These are phyloP conservation scores for Pomatostomus ruficeps DNA, from an alignment of 2,113 vertebrate species.

Conservation along the genomic window DNA sequence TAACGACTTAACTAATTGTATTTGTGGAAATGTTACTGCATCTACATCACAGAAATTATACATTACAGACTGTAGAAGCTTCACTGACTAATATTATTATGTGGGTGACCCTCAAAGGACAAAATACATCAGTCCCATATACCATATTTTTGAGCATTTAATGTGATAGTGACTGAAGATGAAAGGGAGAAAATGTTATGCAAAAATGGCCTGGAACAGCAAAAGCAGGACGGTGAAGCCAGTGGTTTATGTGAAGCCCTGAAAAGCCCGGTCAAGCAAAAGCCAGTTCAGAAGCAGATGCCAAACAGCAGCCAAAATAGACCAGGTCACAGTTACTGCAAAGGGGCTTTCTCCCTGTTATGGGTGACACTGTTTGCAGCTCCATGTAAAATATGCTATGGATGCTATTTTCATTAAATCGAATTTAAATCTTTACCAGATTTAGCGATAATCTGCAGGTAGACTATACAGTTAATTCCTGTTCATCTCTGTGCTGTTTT, in stretches of 20 bases:
- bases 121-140: not conserved
- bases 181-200: not conserved
- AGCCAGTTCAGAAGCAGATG: not conserved
- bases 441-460: not conserved
- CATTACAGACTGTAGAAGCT: not conserved
- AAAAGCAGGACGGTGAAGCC: not conserved
- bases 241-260: not conserved
- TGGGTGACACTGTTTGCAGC: not conserved
- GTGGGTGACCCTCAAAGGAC: not conserved
- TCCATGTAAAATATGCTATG: not conserved
- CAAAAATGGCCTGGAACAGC: not conserved
- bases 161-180: not conserved
- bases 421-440: not conserved
- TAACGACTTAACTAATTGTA: not conserved
- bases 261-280: not conserved
- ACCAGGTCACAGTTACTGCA: not conserved
- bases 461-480: not conserved
- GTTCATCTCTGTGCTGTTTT: not conserved
- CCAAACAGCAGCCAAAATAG: not conserved
- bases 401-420: not conserved
- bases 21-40: not conserved
- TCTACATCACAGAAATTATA: not conserved
- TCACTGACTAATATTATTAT: not conserved
- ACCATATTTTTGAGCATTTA: not conserved
- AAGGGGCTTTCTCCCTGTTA: not conserved